A percentile compares a stretch with the other conserved stretches of the same genome.
phyloP scores from a whole-genome alignment of 2,113 vertebrate species.

The Nycticebus coucang region DNA sequence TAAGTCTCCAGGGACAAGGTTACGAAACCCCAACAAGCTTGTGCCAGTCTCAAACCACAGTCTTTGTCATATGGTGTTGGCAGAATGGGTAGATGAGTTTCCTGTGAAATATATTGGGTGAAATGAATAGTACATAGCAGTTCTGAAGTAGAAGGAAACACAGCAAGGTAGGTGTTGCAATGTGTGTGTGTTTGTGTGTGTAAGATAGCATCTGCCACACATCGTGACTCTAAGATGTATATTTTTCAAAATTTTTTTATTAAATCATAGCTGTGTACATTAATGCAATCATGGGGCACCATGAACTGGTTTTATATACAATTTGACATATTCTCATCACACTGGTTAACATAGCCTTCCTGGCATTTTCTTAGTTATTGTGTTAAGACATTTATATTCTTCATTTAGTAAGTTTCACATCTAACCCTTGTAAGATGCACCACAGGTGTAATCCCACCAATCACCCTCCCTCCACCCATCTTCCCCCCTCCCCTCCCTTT shows the following conservation, averaged over 20 bases:
- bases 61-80: not conserved
- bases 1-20: not conserved
- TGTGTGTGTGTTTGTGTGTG: not conserved
- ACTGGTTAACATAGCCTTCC: too few species aligned
- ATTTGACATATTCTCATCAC: too few species aligned
- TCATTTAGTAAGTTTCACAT: too few species aligned
- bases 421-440: too few species aligned
- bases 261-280: too few species aligned
- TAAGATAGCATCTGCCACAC: not conserved
- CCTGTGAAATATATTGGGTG: not conserved
- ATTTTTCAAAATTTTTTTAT: not conserved
- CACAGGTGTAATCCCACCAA: too few species aligned
- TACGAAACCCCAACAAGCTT: not conserved
- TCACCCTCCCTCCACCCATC: too few species aligned
- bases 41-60: not conserved
- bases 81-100: not conserved
- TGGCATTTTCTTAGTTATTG: too few species aligned
- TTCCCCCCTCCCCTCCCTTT: too few species aligned
- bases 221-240: not conserved
- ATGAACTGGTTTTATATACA: too few species aligned
- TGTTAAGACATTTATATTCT: too few species aligned
- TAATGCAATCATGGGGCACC: too few species aligned
- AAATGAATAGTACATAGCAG: not conserved
- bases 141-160: not conserved
- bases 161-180: not conserved